These are phyloP conservation scores for Rhodophaea formosa DNA, from an alignment of 2,888 invertebrate species.

Conservation along the genomic window DNA sequence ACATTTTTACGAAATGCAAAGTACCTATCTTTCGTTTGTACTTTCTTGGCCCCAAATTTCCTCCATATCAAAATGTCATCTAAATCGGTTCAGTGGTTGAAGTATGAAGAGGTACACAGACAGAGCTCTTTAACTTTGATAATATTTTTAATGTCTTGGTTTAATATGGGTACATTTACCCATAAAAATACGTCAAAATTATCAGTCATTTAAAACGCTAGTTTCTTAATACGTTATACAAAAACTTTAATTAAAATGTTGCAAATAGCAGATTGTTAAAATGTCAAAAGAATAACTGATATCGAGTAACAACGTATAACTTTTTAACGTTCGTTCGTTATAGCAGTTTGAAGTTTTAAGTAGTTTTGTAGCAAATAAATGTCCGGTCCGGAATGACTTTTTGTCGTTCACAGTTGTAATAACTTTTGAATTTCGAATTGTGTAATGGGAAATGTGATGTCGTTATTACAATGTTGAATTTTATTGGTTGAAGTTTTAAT, in stretches of 20 bases:
- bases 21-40: too few species aligned
- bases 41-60: too few species aligned
- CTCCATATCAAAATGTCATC: too few species aligned
- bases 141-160: too few species aligned
- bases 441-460: slow-evolving; percentile 9
- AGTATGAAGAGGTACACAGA: too few species aligned
- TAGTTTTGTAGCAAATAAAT: slow-evolving; percentile 14
- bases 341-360: slow-evolving; percentile 11
- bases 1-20: too few species aligned
- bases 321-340: slow-evolving; percentile 14
- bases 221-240: background rate
- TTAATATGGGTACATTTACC: too few species aligned
- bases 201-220: background rate
- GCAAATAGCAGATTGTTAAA: slow-evolving; percentile 4
- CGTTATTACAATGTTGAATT: slow-evolving; percentile 12
- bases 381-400: slow-evolving; percentile 11
- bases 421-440: slow-evolving; percentile 14
- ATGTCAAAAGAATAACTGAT: slow-evolving; percentile 12
- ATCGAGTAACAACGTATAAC: background rate
- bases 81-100: too few species aligned
- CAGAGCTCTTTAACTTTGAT: too few species aligned
- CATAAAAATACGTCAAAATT: too few species aligned
- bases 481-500: background rate
- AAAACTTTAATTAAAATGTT: slow-evolving; percentile 2
- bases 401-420: slow-evolving; percentile 13